A percentile compares a stretch with the other conserved stretches of the same genome.
phyloP scores from a whole-genome alignment of 2,888 invertebrate species.

The Lampropteryx suffumata region DNA sequence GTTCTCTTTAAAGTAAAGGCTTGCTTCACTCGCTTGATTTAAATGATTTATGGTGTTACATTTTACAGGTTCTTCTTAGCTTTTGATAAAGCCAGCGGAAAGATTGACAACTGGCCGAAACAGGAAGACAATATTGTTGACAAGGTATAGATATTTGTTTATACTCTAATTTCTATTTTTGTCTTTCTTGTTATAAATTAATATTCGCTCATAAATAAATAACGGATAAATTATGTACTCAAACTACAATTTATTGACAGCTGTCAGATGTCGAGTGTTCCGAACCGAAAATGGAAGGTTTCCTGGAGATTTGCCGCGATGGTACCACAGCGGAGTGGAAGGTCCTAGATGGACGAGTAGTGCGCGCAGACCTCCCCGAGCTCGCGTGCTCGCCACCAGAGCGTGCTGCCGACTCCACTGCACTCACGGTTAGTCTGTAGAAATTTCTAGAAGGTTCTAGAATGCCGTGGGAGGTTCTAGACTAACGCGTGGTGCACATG shows the following conservation, averaged over 20 bases:
- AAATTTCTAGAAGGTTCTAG: too few relatives aligned
- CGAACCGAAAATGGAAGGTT: constrained; percentile 57
- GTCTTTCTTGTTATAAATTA: too few relatives aligned
- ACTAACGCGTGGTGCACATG: constrained; percentile 75
- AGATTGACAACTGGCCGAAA: constrained; percentile 75
- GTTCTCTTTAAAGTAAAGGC: too few relatives aligned
- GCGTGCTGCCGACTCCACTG: constrained; percentile 47
- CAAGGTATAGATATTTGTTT: constrained; percentile 51
- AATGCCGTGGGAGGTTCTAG: constrained; percentile 79
- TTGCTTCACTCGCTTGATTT: too few relatives aligned
- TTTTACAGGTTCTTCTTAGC: constrained; percentile 87
- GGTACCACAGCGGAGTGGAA: constrained; percentile 84
- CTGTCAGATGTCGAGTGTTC: constrained; percentile 47
- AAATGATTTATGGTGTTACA: not conserved
- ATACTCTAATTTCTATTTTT: not conserved
- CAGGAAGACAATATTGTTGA: constrained; percentile 67
- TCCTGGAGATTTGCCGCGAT: constrained; percentile 83
- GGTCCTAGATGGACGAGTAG: constrained; percentile 76
- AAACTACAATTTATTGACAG: constrained; percentile 35
- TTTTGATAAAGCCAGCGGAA: constrained; percentile 88
- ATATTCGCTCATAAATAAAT: too few relatives aligned
- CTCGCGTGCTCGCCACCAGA: constrained; percentile 86
- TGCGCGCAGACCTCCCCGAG: constrained; percentile 78
- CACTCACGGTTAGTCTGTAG: constrained; percentile 57
- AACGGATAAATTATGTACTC: not conserved